These are phyloP conservation scores for Gadopsis bispinosus DNA, from an alignment of 2,797 vertebrate species.

Conservation along the genomic window DNA sequence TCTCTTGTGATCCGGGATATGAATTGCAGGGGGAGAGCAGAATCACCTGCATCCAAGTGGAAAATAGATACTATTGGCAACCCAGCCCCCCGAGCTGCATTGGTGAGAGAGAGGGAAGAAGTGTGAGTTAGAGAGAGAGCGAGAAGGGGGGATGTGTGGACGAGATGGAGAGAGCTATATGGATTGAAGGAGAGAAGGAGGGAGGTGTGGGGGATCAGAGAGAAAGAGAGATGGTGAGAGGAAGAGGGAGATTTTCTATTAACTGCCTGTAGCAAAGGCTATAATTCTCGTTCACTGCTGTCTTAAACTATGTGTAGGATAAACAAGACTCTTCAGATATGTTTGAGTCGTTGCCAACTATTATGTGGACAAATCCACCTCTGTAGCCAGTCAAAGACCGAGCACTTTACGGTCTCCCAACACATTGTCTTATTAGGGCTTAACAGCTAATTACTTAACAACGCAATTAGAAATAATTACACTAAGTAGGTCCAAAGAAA, in stretches of 20 bases:
- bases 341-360: slow-evolving; percentile 54
- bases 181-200: slow-evolving; percentile 30
- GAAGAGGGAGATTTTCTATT: slow-evolving; percentile 49
- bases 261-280: slow-evolving; percentile 41
- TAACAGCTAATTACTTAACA: slow-evolving; percentile 73
- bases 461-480: slow-evolving; percentile 71
- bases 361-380: slow-evolving; percentile 63
- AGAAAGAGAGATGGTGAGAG: slow-evolving; percentile 38
- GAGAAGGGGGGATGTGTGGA: slow-evolving; percentile 25
- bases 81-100: slow-evolving; percentile 97
- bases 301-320: slow-evolving; percentile 56
- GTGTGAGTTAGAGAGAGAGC: slow-evolving; percentile 39
- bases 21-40: slow-evolving; percentile 95
- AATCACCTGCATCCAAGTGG: slow-evolving; percentile 99
- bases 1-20: slow-evolving; percentile 97
- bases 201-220: slow-evolving; percentile 39
- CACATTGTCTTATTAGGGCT: slow-evolving; percentile 60
- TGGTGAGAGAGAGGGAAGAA: slow-evolving; percentile 84
- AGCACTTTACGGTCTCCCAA: slow-evolving; percentile 43
- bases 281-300: slow-evolving; percentile 43
- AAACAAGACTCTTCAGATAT: slow-evolving; percentile 56
- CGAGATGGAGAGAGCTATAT: slow-evolving; percentile 32
- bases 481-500: slow-evolving; percentile 64
- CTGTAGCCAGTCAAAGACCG: slow-evolving; percentile 47
- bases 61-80: slow-evolving; percentile 99